phyloP scores from a whole-genome alignment of 2,113 vertebrate genomes.

The Rhea americana region DNA sequence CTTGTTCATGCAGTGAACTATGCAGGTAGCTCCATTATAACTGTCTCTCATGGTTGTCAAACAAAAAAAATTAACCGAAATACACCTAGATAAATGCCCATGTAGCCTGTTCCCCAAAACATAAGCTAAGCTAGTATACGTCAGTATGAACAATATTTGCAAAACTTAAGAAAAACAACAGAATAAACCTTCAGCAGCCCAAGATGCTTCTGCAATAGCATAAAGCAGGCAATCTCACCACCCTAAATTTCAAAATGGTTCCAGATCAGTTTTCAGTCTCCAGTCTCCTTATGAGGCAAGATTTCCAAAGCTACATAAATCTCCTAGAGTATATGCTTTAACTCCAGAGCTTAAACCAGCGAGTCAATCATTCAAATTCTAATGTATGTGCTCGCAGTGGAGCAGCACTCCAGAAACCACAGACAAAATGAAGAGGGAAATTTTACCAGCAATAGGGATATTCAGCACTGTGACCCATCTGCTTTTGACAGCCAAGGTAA shows the following conservation, averaged over 20 bases:
- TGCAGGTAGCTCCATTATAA: not conserved
- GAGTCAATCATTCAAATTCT: not conserved
- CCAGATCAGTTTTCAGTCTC: not conserved
- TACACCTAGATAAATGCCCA: not conserved
- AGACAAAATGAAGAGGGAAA: not conserved
- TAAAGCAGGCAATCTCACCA: rapidly evolving
- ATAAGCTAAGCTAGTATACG: not conserved
- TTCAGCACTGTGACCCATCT: not conserved
- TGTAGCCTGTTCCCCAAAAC: not conserved
- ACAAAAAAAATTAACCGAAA: not conserved
- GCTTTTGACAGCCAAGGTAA: not conserved
- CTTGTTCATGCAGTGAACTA: not conserved
- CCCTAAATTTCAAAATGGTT: not conserved
- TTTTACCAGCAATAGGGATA: not conserved
- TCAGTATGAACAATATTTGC: not conserved
- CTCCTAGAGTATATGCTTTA: not conserved
- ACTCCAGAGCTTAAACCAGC: not conserved
- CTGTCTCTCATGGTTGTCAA: not conserved
- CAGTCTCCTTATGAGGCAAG: not conserved
- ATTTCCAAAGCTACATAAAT: not conserved
- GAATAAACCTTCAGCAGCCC: not conserved
- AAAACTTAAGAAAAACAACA: not conserved
- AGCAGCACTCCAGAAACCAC: not conserved
- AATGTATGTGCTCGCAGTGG: not conserved
- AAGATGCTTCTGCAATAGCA: not conserved